A percentile compares a stretch with the other conserved stretches of the same genome.
These are phyloP conservation scores for Acanthurus tractus DNA, from an alignment of 2,797 vertebrate species.

Conservation along the genomic window DNA sequence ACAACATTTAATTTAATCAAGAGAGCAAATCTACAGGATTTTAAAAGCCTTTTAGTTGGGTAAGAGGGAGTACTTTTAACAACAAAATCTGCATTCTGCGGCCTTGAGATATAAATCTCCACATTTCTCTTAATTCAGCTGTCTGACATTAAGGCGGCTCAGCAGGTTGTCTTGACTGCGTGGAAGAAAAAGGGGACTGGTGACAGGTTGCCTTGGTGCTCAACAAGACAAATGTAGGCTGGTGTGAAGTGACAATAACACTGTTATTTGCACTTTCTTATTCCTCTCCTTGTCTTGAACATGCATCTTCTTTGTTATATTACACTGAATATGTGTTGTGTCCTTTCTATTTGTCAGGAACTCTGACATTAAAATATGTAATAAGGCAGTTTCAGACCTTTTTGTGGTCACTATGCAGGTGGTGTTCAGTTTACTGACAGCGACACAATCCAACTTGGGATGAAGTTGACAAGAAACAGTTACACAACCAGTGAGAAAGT, in stretches of 20 bases:
- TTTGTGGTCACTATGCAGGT: slow-evolving; percentile 10
- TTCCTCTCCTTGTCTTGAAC: slow-evolving; percentile 48
- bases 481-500: slow-evolving; percentile 7
- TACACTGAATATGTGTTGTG: slow-evolving; percentile 35
- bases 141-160: slow-evolving; percentile 49
- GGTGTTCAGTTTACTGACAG: slow-evolving; percentile 6
- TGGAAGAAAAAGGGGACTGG: slow-evolving; percentile 50
- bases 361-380: slow-evolving; percentile 42
- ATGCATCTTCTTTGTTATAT: slow-evolving; percentile 35
- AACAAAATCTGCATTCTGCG: background rate
- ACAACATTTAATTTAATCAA: slow-evolving; percentile 18
- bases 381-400: slow-evolving; percentile 27
- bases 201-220: slow-evolving; percentile 65
- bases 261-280: slow-evolving; percentile 70
- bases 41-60: background rate
- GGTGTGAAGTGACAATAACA: slow-evolving; percentile 72
- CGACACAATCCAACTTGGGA: slow-evolving; percentile 3
- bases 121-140: slow-evolving; percentile 22
- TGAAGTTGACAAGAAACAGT: slow-evolving; percentile 11
- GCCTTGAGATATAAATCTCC: slow-evolving; percentile 6
- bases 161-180: slow-evolving; percentile 51
- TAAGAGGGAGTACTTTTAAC: background rate
- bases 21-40: slow-evolving; percentile 12
- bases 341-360: slow-evolving; percentile 31
- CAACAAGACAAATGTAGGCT: slow-evolving; percentile 70